Conservation (phyloP, 1,140 invertebrate genomes). For the Fragariocoptes setiger region DNA sequence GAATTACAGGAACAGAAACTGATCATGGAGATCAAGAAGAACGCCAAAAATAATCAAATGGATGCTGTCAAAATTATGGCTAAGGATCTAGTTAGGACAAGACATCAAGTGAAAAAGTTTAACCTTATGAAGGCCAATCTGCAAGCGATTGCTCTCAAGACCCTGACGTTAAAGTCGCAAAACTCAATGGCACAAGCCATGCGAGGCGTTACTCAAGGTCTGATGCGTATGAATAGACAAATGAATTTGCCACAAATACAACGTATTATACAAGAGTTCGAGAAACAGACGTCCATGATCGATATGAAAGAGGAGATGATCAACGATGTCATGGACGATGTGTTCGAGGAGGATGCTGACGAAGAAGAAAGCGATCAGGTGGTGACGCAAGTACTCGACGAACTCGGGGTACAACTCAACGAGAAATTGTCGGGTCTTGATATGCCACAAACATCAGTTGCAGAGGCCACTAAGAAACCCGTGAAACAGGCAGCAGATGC, state of each 20-base stretch:
- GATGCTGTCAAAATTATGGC: conserved; percentile 99
- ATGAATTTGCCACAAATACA: conserved; percentile 97
- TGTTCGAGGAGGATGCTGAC: conserved; percentile 88
- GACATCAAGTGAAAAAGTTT: conserved; percentile 80
- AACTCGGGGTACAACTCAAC: conserved; percentile 69
- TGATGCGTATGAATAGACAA: conserved; percentile 83
- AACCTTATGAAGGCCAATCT: conserved; percentile 99
- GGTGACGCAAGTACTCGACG: conserved; percentile 31
- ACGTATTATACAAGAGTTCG: conserved; percentile 83
- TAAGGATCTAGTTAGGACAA: conserved; percentile 82
- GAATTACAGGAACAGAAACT: conserved; percentile 97
- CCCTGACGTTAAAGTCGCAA: conserved; percentile 86
- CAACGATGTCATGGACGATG: conserved; percentile 97
- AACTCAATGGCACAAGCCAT: conserved; percentile 98
- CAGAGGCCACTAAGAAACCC: conserved; percentile 20
- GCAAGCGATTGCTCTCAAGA: conserved; percentile 90
- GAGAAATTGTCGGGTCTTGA: conserved; percentile 59
- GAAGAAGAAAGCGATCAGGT: conserved; percentile 48
- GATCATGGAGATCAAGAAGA: conserved; percentile 90
- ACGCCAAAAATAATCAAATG: conserved; percentile 97
- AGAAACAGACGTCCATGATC: conserved; percentile 98
- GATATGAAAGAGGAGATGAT: conserved; percentile 99
- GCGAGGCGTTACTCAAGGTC: conserved; percentile 92
- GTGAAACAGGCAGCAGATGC: conserved; percentile 14
- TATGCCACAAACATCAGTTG: conserved; percentile 29